Conservation (phyloP, 2,113 vertebrate genomes). For the Semnornis frantzii region DNA sequence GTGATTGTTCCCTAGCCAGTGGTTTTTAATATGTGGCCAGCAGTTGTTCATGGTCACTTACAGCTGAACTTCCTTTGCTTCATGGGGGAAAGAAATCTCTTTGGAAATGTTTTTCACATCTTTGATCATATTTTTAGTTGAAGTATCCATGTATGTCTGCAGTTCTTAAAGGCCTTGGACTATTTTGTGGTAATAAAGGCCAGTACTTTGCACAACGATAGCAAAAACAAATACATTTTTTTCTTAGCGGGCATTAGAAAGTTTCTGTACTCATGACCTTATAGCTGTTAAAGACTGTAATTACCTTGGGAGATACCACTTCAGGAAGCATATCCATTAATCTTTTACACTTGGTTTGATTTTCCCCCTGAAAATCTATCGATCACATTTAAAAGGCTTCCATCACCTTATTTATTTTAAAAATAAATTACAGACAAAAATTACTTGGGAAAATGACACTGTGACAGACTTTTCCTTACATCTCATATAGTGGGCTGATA, state of each 20-base stretch:
- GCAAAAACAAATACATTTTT: background rate
- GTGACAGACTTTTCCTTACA: background rate
- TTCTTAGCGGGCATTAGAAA: background rate
- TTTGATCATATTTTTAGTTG: background rate
- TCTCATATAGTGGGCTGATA: background rate
- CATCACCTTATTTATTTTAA: background rate
- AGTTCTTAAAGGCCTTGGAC: slow-evolving; percentile 1
- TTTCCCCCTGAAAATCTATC: background rate
- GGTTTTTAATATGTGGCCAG: slow-evolving; percentile 38
- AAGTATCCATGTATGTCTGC: background rate
- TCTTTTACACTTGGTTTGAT: slow-evolving; percentile 38
- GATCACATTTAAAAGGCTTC: slow-evolving; percentile 11
- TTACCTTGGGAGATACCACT: slow-evolving; percentile 62
- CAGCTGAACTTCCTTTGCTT: background rate
- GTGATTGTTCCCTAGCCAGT: slow-evolving; percentile 1
- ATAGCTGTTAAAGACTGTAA: slow-evolving; percentile 27
- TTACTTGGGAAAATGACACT: background rate
- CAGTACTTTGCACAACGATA: background rate
- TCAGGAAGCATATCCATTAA: slow-evolving; percentile 29
- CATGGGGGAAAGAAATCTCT: background rate
- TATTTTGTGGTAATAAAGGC: background rate
- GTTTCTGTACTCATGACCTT: slow-evolving; percentile 63
- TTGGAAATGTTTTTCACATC: background rate
- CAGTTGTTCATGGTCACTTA: slow-evolving; percentile 25
- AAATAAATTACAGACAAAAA: background rate